Evolutionary conservation across 2,113 vertebrate genomes (phyloP).

Genomic region (Apodemus speciosus): DNA sequence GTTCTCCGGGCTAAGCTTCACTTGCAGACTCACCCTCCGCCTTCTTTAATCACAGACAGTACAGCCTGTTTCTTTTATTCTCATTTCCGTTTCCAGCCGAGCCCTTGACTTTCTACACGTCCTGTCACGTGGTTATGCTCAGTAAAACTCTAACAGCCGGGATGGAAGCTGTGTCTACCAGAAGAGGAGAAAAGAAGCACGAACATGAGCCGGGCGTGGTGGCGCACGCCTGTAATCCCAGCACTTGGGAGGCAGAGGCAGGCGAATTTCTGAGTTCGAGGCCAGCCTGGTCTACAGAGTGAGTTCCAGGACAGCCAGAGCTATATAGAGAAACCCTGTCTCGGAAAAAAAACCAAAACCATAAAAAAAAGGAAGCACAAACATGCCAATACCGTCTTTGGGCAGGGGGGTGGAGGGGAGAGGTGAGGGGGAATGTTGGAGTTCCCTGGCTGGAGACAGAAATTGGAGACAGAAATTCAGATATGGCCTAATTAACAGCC

Average conservation of each 20-base stretch:
- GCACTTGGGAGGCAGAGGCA: no score
- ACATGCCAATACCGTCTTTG: not conserved
- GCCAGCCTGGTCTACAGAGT: no score
- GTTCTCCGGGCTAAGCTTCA: not conserved
- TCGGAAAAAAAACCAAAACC: no score
- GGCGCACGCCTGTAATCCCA: no score
- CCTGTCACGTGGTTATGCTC: not conserved
- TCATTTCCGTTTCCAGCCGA: conserved; percentile 28
- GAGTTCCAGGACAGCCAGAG: no score
- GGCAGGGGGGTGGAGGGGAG: not conserved
- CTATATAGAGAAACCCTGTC: no score
- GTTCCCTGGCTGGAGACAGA: not conserved
- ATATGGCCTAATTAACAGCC: conserved; percentile 29
- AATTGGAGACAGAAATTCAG: not conserved
- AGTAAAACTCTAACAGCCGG: not conserved
- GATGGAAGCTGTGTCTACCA: not conserved
- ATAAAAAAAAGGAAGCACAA: not conserved
- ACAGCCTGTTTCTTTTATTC: not conserved
- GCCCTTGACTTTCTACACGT: not conserved
- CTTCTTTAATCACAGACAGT: not conserved
- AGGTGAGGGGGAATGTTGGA: not conserved
- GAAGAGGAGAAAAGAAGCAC: not conserved
- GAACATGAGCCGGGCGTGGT: no score
- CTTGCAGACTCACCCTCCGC: not conserved
- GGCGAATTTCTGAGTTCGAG: no score